Percentiles rank a stretch among this genome's conserved stretches.
phyloP scores from a whole-genome alignment of 2,888 invertebrate species.

The Scaptodrosophila latifasciaeformis region DNA sequence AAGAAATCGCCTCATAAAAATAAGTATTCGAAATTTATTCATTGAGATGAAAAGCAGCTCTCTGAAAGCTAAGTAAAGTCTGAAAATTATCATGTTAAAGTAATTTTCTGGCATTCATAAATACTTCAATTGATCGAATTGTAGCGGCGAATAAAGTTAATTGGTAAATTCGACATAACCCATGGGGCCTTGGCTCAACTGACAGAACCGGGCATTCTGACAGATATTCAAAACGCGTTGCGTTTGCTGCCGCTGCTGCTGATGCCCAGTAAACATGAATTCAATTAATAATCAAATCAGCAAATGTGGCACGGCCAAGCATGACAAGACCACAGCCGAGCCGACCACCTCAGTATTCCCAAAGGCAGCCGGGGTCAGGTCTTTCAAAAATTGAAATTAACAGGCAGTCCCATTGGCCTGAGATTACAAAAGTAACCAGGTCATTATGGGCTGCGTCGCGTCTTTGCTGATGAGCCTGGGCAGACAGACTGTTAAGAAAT shows the following conservation, averaged over 20 bases:
- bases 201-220: constrained; percentile 39
- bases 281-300: constrained; percentile 64
- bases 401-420: constrained; percentile 14
- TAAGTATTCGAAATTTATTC: no score
- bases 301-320: constrained; percentile 35
- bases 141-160: no score
- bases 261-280: constrained; percentile 52
- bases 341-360: no score
- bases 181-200: background rate
- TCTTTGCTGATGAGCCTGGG: background rate
- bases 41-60: no score
- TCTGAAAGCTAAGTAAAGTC: no score
- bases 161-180: background rate
- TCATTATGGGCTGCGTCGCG: constrained; percentile 51
- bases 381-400: constrained; percentile 56
- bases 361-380: constrained; percentile 28
- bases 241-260: no score
- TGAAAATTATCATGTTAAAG: no score
- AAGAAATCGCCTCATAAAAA: no score
- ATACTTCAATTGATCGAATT: no score
- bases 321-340: background rate
- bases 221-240: constrained; percentile 57
- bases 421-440: constrained; percentile 52
- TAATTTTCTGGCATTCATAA: no score
- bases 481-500: constrained; percentile 43